Evolutionary conservation across 2,113 vertebrate species (phyloP).

Genomic region (Ctenomys sociabilis): DNA sequence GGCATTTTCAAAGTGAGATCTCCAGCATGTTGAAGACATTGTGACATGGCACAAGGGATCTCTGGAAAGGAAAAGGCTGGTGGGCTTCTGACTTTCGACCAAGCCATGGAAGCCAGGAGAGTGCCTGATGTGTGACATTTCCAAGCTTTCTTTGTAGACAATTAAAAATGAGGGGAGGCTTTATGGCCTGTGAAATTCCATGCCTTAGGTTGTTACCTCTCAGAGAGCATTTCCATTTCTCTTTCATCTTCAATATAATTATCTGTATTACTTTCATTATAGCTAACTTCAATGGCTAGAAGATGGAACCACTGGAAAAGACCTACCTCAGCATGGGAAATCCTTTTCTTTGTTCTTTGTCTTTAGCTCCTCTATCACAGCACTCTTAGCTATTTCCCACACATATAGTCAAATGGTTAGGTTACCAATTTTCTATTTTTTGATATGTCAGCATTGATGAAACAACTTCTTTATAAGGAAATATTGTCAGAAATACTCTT

Average conservation of each 20-base stretch:
- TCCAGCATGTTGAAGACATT: not conserved
- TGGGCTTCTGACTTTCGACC: not conserved
- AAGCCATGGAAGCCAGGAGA: not conserved
- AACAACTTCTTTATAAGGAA: not conserved
- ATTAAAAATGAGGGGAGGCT: not conserved
- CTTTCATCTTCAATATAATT: not conserved
- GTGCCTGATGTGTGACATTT: not conserved
- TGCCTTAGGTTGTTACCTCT: not conserved
- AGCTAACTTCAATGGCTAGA: not conserved
- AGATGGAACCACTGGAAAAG: not conserved
- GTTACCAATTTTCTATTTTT: not conserved
- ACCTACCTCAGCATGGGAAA: not conserved
- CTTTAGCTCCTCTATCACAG: not conserved
- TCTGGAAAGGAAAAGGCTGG: not conserved
- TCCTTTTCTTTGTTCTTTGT: not conserved
- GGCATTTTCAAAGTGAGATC: not conserved
- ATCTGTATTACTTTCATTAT: not conserved
- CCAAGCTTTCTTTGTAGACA: not conserved
- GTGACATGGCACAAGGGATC: not conserved
- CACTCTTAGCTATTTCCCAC: not conserved
- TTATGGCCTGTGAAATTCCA: not conserved
- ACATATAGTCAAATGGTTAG: not conserved
- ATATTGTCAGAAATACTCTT: not conserved
- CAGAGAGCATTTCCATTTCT: not conserved
- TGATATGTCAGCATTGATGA: not conserved